Base-by-base conservation (phyloP, 2,113 vertebrate species). In the Percopsis transmontana region DNA sequence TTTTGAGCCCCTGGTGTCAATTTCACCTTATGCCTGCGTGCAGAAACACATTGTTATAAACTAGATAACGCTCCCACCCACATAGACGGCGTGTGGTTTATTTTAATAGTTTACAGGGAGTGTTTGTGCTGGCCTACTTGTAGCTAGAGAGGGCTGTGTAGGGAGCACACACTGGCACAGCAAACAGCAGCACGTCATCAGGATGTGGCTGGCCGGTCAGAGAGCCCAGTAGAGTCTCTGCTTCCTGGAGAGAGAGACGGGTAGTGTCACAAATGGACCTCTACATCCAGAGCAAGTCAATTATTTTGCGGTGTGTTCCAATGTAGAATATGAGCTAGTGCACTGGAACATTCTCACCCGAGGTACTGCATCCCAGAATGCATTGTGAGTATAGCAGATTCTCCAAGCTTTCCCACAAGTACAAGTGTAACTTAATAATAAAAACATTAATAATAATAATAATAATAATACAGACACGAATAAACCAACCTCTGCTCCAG, bases 1-100 rank as follows among this genome's bases (percentile, higher is more conserved):
- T 97, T 99, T 64, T 99, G 96, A 7, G 95, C 84, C 51, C 97
- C 97, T 0, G 97, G 97, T 0, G 97, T 99, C 75, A 99, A 88
- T 82, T 99, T 99, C 51, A 99, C 97, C 85, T 98, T 99, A 3
- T 96, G 94, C 81, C 97, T 94, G 50, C 3, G 20, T 14, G 18
- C 13, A 33, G 48, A 62, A 19, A 45, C 10, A 33, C 41, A 21
- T 48, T 16, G 12, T 44, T 52, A 27, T 27, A 7, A 45, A 33
- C 16, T 39, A 39, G 7, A 53, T 53, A 6, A 23, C 11, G 13
- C 2, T 12, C 15, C 11, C 3, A 27, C 21, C 20, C 23, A 20
- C 5, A 20, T 11, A 11, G 20, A 15, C 14, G 2, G 16, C 11
- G 51, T 53, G 51, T 45, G 42, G 10, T 3, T 1, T 10, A 21